Percentiles rank a stretch among this genome's conserved stretches.
Conservation (phyloP, 2,113 vertebrate species). For the Oreochromis niloticus region DNA sequence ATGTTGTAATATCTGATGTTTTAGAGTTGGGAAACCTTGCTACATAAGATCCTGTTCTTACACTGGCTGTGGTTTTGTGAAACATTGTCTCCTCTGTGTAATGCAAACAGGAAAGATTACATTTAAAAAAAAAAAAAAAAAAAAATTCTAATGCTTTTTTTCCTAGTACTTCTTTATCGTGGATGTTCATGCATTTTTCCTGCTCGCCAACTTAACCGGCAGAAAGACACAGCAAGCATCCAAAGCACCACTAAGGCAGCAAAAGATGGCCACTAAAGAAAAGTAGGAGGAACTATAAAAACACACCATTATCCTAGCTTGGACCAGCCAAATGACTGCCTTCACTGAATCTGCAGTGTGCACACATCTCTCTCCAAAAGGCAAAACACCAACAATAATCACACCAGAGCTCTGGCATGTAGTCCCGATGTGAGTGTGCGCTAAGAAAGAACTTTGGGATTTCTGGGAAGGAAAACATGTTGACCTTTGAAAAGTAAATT, state of each 20-base stretch:
- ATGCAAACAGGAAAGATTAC: neutral
- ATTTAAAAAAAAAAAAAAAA: too few relatives aligned
- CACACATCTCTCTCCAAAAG: conserved; percentile 1
- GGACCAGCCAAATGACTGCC: conserved; percentile 39
- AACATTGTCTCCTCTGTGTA: neutral
- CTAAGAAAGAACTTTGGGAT: neutral
- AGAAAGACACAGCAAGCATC: conserved; percentile 16
- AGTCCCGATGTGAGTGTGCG: neutral
- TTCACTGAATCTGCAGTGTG: neutral
- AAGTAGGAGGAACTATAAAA: conserved; percentile 45
- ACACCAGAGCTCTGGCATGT: neutral
- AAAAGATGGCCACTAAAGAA: neutral
- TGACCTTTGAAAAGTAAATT: neutral
- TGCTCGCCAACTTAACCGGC: neutral
- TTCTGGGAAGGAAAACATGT: conserved; percentile 6
- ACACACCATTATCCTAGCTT: conserved; percentile 37
- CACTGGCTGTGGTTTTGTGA: neutral
- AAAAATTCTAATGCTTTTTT: neutral
- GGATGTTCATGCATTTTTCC: neutral
- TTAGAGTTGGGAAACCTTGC: neutral
- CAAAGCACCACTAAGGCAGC: conserved; percentile 18
- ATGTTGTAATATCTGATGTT: neutral
- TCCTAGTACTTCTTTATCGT: neutral
- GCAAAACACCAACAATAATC: conserved; percentile 6
- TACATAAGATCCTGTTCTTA: neutral